Base-by-base conservation (phyloP, 2,888 invertebrate species). In the Dicyrtoma fusca region DNA sequence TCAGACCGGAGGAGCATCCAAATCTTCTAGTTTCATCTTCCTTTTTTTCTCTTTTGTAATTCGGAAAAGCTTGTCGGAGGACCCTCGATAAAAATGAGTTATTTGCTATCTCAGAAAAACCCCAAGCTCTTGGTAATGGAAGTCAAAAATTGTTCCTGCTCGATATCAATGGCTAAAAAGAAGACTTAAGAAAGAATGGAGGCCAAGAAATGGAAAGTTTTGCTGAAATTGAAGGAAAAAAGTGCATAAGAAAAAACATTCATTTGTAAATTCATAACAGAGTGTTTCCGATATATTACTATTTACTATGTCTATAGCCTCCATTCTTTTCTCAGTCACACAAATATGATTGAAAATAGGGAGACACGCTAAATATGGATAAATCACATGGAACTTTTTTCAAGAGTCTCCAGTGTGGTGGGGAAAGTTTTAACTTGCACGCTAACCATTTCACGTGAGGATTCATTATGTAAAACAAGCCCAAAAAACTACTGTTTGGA, bases 271-370 rank as follows among this genome's bases (percentile, higher is more conserved):
- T 69, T 72, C 72, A 66, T 72, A 72, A 66, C 59, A 66, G 49
- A 25, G 59, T 51, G 59, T 44, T 71, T 25, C 25, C 10, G 47
- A 14, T 63, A 64, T 71, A 64, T 49, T n/a, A n/a, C 17, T 6
- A 19, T 55, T 55, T 55, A 5, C 2, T 55, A 21, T 55, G 5
- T 19, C 8, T 11, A 17, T 55, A 19, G 4, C 53, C 62, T 51
- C 14, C 25, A 62, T 66, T 62, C 42, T 61, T 69, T 69, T 63
- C 42, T 25, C 44, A 34, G 68, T 74, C 61, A 77, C 76, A 78
- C 76, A 79, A 77, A 78, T 77, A 77, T 78, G 79, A 79, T 79
- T 79, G 78, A 78, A 79, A 77, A 76, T 76, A 74, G 75, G 75
- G 66, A 75, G 78, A 78, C 79, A 79, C 76, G 79, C 78, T 76